Percentiles rank a stretch among this genome's conserved stretches.
Conservation (phyloP, 2,113 vertebrate genomes). For the Pteruthius melanotis region DNA sequence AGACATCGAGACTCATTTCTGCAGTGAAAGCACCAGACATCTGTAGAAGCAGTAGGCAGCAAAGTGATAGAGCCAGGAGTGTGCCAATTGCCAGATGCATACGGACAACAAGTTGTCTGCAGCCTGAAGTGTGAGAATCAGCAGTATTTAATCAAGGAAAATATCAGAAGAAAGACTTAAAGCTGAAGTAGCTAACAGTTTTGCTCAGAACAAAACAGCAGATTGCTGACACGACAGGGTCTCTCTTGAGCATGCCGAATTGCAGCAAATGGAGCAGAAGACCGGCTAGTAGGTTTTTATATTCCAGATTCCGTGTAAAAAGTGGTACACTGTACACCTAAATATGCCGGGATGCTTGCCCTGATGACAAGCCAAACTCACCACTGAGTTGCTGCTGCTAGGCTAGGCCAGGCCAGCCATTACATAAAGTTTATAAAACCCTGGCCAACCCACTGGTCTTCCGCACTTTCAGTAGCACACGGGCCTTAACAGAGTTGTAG, state of each 20-base stretch:
- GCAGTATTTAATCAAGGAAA: constrained; percentile 37
- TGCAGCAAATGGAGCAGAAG: constrained; percentile 59
- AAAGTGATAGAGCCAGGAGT: constrained; percentile 27
- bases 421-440: background rate
- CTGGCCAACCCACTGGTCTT: background rate
- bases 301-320: background rate
- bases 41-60: constrained; percentile 57
- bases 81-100: constrained; percentile 28
- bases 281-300: background rate
- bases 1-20: constrained; percentile 2
- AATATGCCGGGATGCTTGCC: background rate
- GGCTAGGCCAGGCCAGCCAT: background rate
- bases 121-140: constrained; percentile 24
- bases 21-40: constrained; percentile 37
- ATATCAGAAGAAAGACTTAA: constrained; percentile 14
- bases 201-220: constrained; percentile 50
- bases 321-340: background rate
- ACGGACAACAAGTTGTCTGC: constrained; percentile 35
- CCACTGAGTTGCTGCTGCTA: background rate
- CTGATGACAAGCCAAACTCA: constrained; percentile 31
- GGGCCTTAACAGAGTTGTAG: background rate
- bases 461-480: background rate
- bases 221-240: constrained; percentile 39
- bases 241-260: background rate
- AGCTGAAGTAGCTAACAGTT: constrained; percentile 29